These are phyloP conservation scores for Ascaphus truei DNA, from an alignment of 2,113 vertebrate genomes.

Conservation along the genomic window DNA sequence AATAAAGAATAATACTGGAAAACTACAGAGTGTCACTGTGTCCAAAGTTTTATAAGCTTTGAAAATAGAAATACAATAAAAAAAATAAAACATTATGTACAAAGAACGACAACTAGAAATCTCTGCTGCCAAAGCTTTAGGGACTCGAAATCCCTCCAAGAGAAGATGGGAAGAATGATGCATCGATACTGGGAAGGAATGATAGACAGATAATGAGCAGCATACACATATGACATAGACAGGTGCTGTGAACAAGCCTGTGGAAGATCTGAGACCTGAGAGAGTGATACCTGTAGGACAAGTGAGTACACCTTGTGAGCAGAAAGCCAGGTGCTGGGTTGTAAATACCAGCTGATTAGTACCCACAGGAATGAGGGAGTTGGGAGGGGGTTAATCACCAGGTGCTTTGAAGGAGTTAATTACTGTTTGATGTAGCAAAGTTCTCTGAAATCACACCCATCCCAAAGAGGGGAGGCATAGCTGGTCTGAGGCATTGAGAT, in stretches of 20 bases:
- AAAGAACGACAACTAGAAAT: neutral
- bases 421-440: slow-evolving; percentile 31
- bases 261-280: neutral
- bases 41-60: too few relatives aligned
- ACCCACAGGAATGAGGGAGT: neutral
- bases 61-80: neutral
- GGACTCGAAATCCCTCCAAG: neutral
- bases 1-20: too few relatives aligned
- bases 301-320: slow-evolving; percentile 11
- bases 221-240: slow-evolving; percentile 4
- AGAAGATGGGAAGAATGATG: neutral
- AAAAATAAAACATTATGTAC: neutral
- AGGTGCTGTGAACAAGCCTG: slow-evolving; percentile 7
- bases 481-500: neutral
- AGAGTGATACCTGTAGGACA: neutral
- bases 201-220: neutral
- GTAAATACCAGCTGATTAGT: slow-evolving; percentile 28
- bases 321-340: slow-evolving; percentile 9
- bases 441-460: slow-evolving; percentile 17
- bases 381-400: slow-evolving; percentile 1
- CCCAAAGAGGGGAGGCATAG: neutral
- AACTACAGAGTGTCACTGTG: too few relatives aligned
- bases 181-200: neutral
- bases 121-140: neutral
- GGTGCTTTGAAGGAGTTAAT: slow-evolving; percentile 32